Percentiles rank a stretch among this genome's conserved stretches.
Conservation (phyloP, 1,140 invertebrate genomes). For the Conus betulinus region DNA sequence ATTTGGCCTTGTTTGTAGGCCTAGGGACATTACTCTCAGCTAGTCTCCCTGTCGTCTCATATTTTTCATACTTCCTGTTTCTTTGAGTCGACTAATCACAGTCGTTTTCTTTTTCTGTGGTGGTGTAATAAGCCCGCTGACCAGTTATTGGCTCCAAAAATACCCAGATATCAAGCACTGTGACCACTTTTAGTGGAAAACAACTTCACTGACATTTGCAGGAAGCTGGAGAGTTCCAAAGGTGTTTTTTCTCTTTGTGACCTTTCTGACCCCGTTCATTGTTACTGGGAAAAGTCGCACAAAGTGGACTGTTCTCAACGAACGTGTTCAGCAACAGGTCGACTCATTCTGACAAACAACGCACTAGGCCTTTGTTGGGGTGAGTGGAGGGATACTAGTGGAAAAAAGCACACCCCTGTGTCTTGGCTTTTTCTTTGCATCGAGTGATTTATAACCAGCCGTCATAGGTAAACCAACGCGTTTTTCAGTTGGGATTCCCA, state of each 20-base stretch:
- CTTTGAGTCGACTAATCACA: neutral
- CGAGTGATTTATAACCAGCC: neutral
- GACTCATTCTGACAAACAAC: neutral
- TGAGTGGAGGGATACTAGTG: too few relatives aligned
- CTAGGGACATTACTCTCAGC: neutral
- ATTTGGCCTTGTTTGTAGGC: neutral
- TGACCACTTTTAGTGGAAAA: neutral
- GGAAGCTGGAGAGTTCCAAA: neutral
- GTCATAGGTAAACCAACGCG: slow-evolving; percentile 21
- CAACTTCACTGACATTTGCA: neutral
- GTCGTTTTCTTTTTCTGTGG: neutral
- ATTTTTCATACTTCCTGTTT: neutral
- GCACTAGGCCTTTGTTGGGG: neutral
- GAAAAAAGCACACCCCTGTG: neutral
- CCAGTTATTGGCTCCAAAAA: neutral
- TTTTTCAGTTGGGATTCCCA: slow-evolving; percentile 26
- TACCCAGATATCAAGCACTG: neutral
- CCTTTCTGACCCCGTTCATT: slow-evolving; percentile 8
- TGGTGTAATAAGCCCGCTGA: neutral
- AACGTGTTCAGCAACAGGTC: neutral
- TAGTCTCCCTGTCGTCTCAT: neutral
- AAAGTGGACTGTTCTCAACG: neutral
- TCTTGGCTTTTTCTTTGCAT: neutral
- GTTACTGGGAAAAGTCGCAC: neutral
- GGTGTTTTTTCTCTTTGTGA: neutral